A percentile compares a stretch with the other conserved stretches of the same genome.
These are phyloP conservation scores for Salminus brasiliensis DNA, from an alignment of 2,113 vertebrate genomes.

Conservation along the genomic window DNA sequence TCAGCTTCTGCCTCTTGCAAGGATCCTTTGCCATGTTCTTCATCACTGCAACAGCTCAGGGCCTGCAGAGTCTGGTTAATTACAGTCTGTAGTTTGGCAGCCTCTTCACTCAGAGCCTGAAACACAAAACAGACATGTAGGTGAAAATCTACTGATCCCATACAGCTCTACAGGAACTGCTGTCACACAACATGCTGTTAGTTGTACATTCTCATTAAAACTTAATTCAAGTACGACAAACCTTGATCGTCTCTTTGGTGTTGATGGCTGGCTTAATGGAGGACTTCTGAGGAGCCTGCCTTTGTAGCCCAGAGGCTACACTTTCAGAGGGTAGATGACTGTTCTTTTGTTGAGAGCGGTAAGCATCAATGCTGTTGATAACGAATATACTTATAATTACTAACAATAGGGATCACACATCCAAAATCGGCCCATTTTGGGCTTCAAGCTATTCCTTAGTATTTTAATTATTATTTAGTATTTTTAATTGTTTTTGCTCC, in stretches of 20 bases:
- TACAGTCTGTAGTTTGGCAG: constrained; percentile 72
- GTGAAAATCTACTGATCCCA: background rate
- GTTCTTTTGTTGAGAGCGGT: constrained; percentile 71
- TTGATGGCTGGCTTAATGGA: constrained; percentile 52
- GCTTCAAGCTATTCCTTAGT: too few species aligned
- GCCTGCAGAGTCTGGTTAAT: constrained; percentile 80
- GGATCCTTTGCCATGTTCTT: constrained; percentile 77
- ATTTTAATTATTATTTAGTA: too few species aligned
- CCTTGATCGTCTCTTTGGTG: constrained; percentile 70
- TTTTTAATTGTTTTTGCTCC: too few species aligned
- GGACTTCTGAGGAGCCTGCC: constrained; percentile 47
- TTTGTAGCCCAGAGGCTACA: constrained; percentile 55
- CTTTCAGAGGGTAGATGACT: constrained; percentile 50
- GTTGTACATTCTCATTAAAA: background rate
- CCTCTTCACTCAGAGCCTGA: constrained; percentile 75
- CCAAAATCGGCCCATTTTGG: too few species aligned
- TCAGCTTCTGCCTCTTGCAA: constrained; percentile 82
- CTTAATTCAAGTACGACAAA: constrained; percentile 41
- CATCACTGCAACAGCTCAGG: constrained; percentile 79
- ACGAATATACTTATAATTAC: constrained; percentile 7
- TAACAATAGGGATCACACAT: background rate
- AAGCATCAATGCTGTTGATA: constrained; percentile 72
- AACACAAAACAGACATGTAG: background rate
- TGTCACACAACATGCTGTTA: background rate
- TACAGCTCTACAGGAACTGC: constrained; percentile 2